A percentile compares a stretch with the other conserved stretches of the same genome.
Conservation (phyloP, 2,113 vertebrate species). For the Clarias gariepinus region DNA sequence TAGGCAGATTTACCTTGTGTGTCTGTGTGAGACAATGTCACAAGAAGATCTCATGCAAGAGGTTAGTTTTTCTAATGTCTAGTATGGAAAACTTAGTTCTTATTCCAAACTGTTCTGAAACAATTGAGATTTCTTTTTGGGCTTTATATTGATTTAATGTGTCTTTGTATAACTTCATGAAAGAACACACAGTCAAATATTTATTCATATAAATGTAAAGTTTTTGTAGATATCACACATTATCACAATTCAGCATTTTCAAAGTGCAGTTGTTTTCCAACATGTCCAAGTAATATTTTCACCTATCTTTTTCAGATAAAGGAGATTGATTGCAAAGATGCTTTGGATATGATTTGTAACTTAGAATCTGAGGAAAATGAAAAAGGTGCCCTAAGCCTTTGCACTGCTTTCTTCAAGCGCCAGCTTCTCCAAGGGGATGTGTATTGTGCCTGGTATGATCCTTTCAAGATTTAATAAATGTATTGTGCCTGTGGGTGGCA, state of each 20-base stretch:
- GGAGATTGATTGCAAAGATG: slow-evolving; percentile 97
- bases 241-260: background rate
- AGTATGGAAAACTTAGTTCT: background rate
- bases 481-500: background rate
- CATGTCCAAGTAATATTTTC: slow-evolving; percentile 20
- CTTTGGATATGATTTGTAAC: slow-evolving; percentile 99
- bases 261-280: background rate
- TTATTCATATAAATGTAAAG: background rate
- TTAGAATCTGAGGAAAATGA: slow-evolving; percentile 97
- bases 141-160: background rate
- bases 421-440: slow-evolving; percentile 96
- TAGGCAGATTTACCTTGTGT: slow-evolving; percentile 95
- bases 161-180: background rate
- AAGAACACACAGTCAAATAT: background rate
- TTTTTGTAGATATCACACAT: background rate
- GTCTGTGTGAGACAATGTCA: slow-evolving; percentile 90
- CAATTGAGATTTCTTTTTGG: background rate
- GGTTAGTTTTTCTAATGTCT: slow-evolving; percentile 70
- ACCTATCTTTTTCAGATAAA: slow-evolving; percentile 77
- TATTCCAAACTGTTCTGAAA: background rate
- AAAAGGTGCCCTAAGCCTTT: slow-evolving; percentile 91
- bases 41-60: slow-evolving; percentile 94
- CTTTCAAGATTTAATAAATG: slow-evolving; percentile 17
- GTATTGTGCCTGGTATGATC: slow-evolving; percentile 96
- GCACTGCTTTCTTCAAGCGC: slow-evolving; percentile 93